A percentile compares a stretch with the other conserved stretches of the same genome.
phyloP scores from a whole-genome alignment of 2,888 invertebrate species.

The Chrysina gloriosa region DNA sequence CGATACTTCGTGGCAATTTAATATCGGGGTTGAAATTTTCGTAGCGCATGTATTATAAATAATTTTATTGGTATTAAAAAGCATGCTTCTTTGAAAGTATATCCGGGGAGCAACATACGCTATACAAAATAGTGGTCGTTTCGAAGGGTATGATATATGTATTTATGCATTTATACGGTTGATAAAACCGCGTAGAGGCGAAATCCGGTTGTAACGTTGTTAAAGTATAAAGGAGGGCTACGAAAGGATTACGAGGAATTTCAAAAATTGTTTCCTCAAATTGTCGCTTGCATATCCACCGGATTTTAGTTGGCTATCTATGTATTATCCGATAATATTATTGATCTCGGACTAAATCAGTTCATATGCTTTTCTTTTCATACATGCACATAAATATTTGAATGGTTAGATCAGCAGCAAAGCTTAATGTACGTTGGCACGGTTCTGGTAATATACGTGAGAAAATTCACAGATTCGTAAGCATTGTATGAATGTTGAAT shows the following conservation, averaged over 20 bases:
- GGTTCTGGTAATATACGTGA: constrained; percentile 21
- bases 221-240: too few species aligned
- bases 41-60: background rate
- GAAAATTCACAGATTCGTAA: constrained; percentile 19
- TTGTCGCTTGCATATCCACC: background rate
- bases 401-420: constrained; percentile 32
- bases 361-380: background rate
- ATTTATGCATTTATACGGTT: too few species aligned
- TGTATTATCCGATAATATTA: background rate
- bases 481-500: constrained; percentile 13
- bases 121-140: too few species aligned
- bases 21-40: too few species aligned
- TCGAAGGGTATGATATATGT: too few species aligned
- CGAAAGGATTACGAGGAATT: too few species aligned
- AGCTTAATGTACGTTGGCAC: background rate
- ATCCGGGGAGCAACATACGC: too few species aligned
- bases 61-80: background rate
- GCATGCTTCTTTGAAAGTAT: too few species aligned
- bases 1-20: too few species aligned
- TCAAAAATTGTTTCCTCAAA: too few species aligned
- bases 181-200: too few species aligned
- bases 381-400: constrained; percentile 24
- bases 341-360: background rate
- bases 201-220: too few species aligned
- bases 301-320: background rate